Percentiles rank a stretch among this genome's conserved stretches.
Conservation (phyloP, 2,797 vertebrate species). For the Lithobates sylvaticus region DNA sequence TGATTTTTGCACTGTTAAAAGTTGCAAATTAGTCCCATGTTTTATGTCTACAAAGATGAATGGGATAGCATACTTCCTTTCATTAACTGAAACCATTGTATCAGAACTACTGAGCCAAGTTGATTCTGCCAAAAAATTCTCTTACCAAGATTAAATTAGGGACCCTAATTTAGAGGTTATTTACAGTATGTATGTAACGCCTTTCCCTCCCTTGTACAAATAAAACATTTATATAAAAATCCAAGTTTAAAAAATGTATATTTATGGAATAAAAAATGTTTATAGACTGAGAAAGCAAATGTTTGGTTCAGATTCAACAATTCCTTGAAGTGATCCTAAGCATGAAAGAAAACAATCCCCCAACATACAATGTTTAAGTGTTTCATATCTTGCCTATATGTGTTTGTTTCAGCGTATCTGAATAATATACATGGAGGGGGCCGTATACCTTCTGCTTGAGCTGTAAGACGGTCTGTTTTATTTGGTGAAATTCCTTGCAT, state of each 20-base stretch:
- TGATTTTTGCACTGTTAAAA: too few species aligned
- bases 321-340: background rate
- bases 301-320: background rate
- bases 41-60: too few species aligned
- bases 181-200: background rate
- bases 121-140: too few species aligned
- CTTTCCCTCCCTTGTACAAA: background rate
- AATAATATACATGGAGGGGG: constrained; percentile 9
- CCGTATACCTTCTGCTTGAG: constrained; percentile 91
- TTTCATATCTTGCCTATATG: constrained; percentile 13
- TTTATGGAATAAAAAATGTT: constrained; percentile 10
- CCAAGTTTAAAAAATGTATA: background rate
- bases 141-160: too few species aligned
- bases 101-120: too few species aligned
- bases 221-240: background rate
- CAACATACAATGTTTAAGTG: background rate
- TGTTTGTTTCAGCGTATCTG: background rate
- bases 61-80: too few species aligned
- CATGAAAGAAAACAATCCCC: background rate
- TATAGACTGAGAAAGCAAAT: background rate
- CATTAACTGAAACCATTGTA: too few species aligned
- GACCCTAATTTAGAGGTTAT: background rate
- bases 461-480: constrained; percentile 91
- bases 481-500: constrained; percentile 93
- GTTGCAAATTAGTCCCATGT: too few species aligned